Conservation (phyloP, 1,140 invertebrate genomes). For the Holcopasites calliopsidis region DNA sequence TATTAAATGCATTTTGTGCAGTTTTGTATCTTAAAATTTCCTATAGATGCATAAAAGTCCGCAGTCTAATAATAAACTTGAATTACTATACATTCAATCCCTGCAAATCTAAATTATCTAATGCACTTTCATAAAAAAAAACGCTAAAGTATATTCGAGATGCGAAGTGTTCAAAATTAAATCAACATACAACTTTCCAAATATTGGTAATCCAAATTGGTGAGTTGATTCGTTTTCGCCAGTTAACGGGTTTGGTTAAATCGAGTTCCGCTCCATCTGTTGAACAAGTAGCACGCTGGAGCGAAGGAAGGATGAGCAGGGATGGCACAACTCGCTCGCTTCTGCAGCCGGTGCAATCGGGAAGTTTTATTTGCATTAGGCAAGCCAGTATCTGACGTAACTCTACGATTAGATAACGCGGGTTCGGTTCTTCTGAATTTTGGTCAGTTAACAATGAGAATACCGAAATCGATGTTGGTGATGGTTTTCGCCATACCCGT, state of each 20-base stretch:
- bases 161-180: no score
- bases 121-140: no score
- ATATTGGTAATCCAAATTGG: no score
- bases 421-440: conserved; percentile 31
- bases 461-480: not conserved
- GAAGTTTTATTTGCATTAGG: conserved; percentile 53
- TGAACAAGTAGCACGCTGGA: not conserved
- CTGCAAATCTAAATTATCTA: no score
- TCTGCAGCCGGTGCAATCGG: conserved; percentile 47
- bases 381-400: conserved; percentile 70
- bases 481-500: not conserved
- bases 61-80: no score
- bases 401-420: conserved; percentile 7
- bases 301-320: not conserved
- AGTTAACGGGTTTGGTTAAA: no score
- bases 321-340: conserved; percentile 8
- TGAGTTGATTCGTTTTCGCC: not conserved
- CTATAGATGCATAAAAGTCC: no score
- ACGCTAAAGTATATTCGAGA: no score
- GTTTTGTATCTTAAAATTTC: no score
- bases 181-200: no score
- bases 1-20: no score
- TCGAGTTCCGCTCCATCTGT: not conserved
- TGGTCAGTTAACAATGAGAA: not conserved
- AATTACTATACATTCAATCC: no score